Evolutionary conservation across 1,140 invertebrate genomes (phyloP), one percentile per base, ranked within the genome.

Genomic region (Oedothorax gibbosus): DNA sequence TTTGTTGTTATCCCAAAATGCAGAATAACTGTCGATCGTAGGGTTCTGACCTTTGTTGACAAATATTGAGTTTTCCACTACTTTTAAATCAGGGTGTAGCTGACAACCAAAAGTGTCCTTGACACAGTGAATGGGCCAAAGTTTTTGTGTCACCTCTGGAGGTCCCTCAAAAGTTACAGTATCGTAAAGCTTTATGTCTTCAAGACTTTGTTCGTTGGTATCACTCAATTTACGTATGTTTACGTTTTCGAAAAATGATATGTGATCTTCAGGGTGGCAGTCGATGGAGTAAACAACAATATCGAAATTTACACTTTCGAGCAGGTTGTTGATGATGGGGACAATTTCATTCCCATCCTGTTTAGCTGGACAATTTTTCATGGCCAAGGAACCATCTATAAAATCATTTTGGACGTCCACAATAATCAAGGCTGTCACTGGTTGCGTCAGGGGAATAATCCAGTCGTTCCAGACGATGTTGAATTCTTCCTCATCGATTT

Each of bases 391-490:
- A 68, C 98, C 98, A 81, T 94, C 93, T 88, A 99, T 98, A 91
- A 99, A 99, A 91, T 99, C 98, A 91, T 99, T 99, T 91, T 99
- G 98, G 5, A 99, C 97, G 90, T 99, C 98, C 72, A 99, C 96
- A 84, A 99, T 93, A 50, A 99, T 91, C 88, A 99, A 94, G n/a
- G 95, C 97, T 89, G 93, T 95, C 73, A 96, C 94, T 51, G 97
- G 97, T 76, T 95, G 92, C 72, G 96, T 93, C 89, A 96, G 95
- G 95, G 95, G 90, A 87, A 91, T 91, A 51, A 91, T 88, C 90
- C 91, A 91, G 53, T 90, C 89, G 56, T 89, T 88, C 89, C 90
- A 91, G 87, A 91, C 90, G 88, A 91, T 91, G 85, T 91, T 89
- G 89, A 97, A 97, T 90, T 97, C 96, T 87, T 95, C 93, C 78